Percentiles rank a stretch among this genome's conserved stretches.
Conservation (phyloP, 1,140 invertebrate species). For the Heliconius nattereri region DNA sequence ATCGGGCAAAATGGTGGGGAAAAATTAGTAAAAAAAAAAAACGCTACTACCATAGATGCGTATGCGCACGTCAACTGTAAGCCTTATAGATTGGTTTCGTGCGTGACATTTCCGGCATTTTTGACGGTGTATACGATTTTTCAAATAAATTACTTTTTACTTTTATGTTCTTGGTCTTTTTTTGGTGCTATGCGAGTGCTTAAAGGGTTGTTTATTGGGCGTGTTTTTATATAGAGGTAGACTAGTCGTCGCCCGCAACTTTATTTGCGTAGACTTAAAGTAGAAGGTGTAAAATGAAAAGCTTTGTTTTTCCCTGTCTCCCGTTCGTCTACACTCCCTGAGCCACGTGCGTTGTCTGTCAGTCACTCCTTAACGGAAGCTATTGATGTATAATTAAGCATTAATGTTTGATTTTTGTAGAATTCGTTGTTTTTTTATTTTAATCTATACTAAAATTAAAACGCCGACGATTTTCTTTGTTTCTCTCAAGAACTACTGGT, state of each 20-base stretch:
- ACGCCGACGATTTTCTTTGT: no score
- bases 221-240: background rate
- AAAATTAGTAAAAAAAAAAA: slow-evolving; percentile 1
- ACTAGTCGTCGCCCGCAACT: background rate
- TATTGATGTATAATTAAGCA: no score
- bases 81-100: slow-evolving; percentile 31
- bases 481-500: no score
- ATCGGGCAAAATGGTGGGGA: slow-evolving; percentile 2
- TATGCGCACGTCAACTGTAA: slow-evolving; percentile 17
- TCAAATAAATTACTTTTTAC: background rate
- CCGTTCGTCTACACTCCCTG: no score
- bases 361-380: no score
- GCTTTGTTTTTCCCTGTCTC: no score
- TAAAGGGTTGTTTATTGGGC: background rate
- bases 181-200: background rate
- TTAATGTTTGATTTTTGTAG: no score
- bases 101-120: slow-evolving; percentile 31
- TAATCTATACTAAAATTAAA: no score
- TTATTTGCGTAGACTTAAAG: background rate
- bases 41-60: slow-evolving; percentile 11
- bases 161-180: background rate
- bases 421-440: no score
- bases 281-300: no score
- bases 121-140: background rate
- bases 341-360: no score